Conservation (phyloP, 1,140 invertebrate species). For the Tyrophagus putrescentiae region DNA sequence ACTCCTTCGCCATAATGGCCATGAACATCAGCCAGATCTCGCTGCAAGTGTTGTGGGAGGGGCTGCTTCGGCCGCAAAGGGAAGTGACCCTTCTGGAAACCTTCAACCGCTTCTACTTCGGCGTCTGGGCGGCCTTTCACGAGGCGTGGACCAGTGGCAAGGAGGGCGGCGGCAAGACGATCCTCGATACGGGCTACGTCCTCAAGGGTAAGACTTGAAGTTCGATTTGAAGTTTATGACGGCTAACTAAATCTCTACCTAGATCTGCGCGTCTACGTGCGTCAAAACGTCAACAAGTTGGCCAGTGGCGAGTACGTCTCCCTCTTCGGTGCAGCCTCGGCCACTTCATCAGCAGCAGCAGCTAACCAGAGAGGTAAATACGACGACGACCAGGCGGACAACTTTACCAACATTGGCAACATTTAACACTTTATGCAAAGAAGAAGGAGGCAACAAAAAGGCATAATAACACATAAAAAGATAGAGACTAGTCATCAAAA, state of each 20-base stretch:
- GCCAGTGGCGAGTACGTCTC: not conserved
- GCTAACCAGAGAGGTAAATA: not conserved
- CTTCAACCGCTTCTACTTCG: conserved; percentile 40
- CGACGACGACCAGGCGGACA: not conserved
- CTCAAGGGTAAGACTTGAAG: conserved; percentile 41
- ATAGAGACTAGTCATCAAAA: too few species aligned
- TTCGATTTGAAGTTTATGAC: conserved; percentile 21
- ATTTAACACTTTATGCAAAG: not conserved
- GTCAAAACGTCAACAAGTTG: conserved; percentile 12
- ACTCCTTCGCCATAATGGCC: conserved; percentile 43
- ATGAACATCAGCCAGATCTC: conserved; percentile 43
- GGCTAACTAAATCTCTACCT: too few species aligned
- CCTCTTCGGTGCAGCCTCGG: too few species aligned
- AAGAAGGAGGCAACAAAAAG: not conserved
- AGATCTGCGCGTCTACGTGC: conserved; percentile 20
- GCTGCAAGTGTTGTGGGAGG: conserved; percentile 39
- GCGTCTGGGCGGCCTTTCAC: conserved; percentile 36
- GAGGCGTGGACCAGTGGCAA: conserved; percentile 39
- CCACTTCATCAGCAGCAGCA: too few species aligned
- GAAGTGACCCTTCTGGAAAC: conserved; percentile 36
- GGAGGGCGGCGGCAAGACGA: too few species aligned
- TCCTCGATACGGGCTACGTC: conserved; percentile 40
- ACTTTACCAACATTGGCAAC: conserved; percentile 16
- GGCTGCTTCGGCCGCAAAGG: conserved; percentile 37
- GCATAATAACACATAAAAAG: not conserved